These are phyloP conservation scores for Anneissia japonica DNA, from an alignment of 35 echinoderm and acorn worm species.

Conservation along the genomic window DNA sequence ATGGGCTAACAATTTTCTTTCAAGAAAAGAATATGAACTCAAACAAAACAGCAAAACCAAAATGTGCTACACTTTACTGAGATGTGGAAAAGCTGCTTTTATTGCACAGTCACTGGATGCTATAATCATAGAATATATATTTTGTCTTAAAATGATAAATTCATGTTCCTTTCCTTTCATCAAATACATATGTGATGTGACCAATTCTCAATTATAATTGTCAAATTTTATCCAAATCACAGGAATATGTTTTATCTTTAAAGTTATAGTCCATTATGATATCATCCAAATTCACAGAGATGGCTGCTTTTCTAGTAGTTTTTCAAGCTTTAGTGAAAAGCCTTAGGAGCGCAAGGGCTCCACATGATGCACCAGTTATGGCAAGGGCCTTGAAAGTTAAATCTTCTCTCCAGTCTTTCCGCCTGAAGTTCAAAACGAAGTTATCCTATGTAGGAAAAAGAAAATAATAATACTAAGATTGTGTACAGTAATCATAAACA, in stretches of 20 bases:
- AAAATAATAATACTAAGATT: neutral
- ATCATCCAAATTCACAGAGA: no score
- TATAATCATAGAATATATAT: slow-evolving; percentile 1
- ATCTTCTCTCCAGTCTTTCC: slow-evolving; percentile 3
- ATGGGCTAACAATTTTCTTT: no score
- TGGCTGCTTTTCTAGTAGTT: neutral
- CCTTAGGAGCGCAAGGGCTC: neutral
- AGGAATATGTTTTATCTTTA: no score
- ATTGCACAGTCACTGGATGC: neutral
- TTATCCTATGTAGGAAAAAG: neutral
- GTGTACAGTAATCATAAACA: neutral
- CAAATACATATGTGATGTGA: no score
- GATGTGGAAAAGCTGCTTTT: no score
- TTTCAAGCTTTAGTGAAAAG: neutral
- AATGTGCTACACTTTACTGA: no score
- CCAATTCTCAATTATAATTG: no score
- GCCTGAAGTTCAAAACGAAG: neutral
- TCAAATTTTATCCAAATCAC: no score
- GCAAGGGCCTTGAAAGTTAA: slow-evolving; percentile 2
- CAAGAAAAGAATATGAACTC: no score
- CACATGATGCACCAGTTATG: neutral
- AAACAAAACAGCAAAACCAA: no score
- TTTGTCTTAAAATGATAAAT: neutral
- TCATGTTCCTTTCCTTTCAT: neutral
- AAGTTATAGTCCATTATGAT: no score